A percentile compares a stretch with the other conserved stretches of the same genome.
Conservation (phyloP, 1,140 invertebrate genomes). For the Triops cancriformis region DNA sequence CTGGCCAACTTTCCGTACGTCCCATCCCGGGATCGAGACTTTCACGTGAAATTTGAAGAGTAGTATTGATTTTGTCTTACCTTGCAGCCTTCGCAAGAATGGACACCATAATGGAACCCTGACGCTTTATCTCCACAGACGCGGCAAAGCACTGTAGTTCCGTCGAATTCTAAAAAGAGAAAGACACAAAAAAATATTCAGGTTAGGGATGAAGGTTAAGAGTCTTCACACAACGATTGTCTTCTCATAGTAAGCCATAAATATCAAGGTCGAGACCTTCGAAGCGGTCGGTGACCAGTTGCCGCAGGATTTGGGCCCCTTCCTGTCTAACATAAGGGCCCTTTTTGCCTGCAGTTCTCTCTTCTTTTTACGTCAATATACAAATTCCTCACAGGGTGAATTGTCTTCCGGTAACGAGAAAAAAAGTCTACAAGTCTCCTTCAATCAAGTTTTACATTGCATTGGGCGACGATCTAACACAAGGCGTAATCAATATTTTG, state of each 20-base stretch:
- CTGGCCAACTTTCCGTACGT: not conserved
- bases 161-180: slow-evolving; percentile 91
- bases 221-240: not conserved
- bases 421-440: not conserved
- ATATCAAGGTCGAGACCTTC: slow-evolving; percentile 11
- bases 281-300: not conserved
- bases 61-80: slow-evolving; percentile 50
- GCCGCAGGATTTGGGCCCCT: not conserved
- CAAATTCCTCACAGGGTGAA: too few species aligned
- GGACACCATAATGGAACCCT: slow-evolving; percentile 98
- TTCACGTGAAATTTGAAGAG: not conserved
- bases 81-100: slow-evolving; percentile 99
- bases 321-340: not conserved
- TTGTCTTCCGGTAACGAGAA: too few species aligned
- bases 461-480: not conserved
- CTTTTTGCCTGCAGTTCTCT: not conserved
- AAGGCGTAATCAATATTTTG: not conserved
- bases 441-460: not conserved
- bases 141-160: slow-evolving; percentile 91
- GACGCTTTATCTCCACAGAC: slow-evolving; percentile 99
- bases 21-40: too few species aligned
- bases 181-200: slow-evolving; percentile 33
- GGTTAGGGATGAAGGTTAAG: not conserved
- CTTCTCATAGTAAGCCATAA: not conserved
- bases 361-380: too few species aligned